These are phyloP conservation scores for Silurus asotus DNA, from an alignment of 2,113 vertebrate genomes.

Conservation along the genomic window DNA sequence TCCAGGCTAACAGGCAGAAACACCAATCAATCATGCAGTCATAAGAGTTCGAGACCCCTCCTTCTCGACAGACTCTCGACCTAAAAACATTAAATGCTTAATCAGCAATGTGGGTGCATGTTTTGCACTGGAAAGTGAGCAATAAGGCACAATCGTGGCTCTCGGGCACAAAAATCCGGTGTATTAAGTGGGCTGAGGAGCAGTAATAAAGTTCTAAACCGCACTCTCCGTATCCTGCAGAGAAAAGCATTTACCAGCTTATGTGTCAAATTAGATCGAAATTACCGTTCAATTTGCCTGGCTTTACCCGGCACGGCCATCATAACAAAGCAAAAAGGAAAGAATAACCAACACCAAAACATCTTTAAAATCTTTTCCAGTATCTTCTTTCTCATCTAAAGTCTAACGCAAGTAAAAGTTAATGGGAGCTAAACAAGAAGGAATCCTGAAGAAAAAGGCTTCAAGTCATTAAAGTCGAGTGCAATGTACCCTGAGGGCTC, in stretches of 20 bases:
- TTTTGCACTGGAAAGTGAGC: background rate
- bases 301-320: constrained; percentile 41
- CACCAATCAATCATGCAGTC: constrained; percentile 32
- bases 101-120: background rate
- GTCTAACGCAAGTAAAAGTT: background rate
- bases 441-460: background rate
- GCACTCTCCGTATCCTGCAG: constrained; percentile 21
- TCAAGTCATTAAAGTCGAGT: constrained; percentile 19
- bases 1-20: constrained; percentile 23
- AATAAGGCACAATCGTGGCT: background rate
- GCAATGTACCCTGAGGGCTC: constrained; percentile 26
- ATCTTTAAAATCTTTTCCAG: constrained; percentile 6
- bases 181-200: constrained; percentile 19
- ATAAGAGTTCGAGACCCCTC: background rate
- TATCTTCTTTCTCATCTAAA: constrained; percentile 12
- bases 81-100: background rate
- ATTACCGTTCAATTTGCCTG: constrained; percentile 48
- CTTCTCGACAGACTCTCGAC: background rate
- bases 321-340: constrained; percentile 34
- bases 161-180: background rate
- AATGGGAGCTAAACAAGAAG: constrained; percentile 16
- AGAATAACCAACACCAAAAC: constrained; percentile 42
- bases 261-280: constrained; percentile 47
- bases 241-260: constrained; percentile 37
- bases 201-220: constrained; percentile 25